Conservation (phyloP, 2,113 vertebrate genomes). For the Phyllostomus hastatus region DNA sequence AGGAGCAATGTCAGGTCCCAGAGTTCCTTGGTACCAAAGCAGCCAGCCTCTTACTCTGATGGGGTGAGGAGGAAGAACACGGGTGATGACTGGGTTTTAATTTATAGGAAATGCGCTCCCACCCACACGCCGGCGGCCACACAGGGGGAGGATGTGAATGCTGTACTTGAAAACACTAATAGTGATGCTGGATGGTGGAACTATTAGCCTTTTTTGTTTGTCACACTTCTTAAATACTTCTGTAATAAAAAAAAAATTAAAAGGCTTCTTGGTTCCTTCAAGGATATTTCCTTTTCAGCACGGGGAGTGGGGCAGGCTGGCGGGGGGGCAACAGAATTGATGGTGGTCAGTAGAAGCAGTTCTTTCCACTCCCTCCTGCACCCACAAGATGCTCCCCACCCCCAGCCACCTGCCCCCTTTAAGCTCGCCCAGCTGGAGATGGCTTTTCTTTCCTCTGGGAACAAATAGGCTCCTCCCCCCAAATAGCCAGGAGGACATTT, state of each 20-base stretch:
- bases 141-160: background rate
- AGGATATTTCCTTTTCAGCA: background rate
- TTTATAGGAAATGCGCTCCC: background rate
- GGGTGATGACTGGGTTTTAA: background rate
- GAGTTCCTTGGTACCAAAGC: background rate
- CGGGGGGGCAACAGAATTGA: background rate
- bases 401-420: background rate
- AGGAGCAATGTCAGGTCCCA: background rate
- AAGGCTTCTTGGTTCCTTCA: background rate
- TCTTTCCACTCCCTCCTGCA: background rate
- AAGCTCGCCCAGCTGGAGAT: background rate
- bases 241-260: background rate
- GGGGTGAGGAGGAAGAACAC: background rate
- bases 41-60: background rate
- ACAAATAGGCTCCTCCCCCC: background rate
- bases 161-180: background rate
- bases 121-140: background rate
- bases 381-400: background rate
- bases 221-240: background rate
- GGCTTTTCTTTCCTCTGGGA: background rate
- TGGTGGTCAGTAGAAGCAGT: background rate
- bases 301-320: background rate
- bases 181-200: background rate
- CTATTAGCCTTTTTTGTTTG: background rate
- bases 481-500: slow-evolving; percentile 23